Conservation (phyloP, 2,797 vertebrate species). For the Lophotriccus pileatus region DNA sequence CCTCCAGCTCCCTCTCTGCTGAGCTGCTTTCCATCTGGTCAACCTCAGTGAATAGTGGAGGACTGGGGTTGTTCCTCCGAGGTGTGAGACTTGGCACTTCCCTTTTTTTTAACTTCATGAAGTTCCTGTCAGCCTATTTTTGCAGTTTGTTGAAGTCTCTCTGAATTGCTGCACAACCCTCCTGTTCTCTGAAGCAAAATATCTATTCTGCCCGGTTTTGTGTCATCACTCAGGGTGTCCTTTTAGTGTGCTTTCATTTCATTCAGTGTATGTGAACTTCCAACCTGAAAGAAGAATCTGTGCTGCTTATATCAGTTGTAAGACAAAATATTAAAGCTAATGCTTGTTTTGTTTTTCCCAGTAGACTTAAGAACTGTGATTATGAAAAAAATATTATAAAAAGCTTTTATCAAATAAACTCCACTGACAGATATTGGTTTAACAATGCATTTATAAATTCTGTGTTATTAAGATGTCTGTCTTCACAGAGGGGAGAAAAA, state of each 20-base stretch:
- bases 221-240: neutral
- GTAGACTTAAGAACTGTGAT: neutral
- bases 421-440: conserved; percentile 31
- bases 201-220: neutral
- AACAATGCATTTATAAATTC: neutral
- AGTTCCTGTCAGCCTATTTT: neutral
- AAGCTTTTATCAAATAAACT: neutral
- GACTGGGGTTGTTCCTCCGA: neutral
- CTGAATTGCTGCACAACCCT: neutral
- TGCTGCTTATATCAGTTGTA: neutral
- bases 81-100: fast-evolving
- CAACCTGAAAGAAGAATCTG: neutral
- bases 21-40: neutral
- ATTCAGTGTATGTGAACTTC: neutral
- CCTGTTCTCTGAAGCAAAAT: neutral
- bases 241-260: neutral
- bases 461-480: neutral
- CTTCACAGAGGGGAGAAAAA: neutral
- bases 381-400: conserved; percentile 23
- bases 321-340: conserved; percentile 23
- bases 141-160: neutral
- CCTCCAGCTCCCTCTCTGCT: neutral
- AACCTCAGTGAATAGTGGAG: neutral
- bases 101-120: neutral
- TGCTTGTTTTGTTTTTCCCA: conserved; percentile 23